Evolutionary conservation across 2,797 vertebrate species (phyloP).

Genomic region (Sphenodon punctatus): DNA sequence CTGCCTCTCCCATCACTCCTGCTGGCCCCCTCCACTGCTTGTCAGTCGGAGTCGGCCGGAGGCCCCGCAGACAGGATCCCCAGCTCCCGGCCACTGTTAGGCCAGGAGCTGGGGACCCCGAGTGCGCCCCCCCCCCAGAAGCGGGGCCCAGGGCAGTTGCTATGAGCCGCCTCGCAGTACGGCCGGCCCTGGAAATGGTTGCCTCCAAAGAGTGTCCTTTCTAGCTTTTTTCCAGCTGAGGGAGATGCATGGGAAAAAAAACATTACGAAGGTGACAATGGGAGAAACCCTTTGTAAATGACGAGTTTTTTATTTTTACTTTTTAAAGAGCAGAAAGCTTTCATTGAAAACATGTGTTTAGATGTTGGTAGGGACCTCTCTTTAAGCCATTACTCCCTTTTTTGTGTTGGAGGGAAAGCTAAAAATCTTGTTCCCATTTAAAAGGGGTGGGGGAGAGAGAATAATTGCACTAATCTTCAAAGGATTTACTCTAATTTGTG

Average conservation of each 20-base stretch:
- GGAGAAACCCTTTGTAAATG: not conserved
- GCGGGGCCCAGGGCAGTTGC: too few relatives aligned
- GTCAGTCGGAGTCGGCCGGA: too few relatives aligned
- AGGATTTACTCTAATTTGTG: constrained; percentile 54
- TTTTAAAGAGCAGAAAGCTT: not conserved
- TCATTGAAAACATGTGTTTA: not conserved
- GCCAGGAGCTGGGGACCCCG: too few relatives aligned
- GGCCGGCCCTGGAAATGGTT: not conserved
- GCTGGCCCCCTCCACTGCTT: too few relatives aligned
- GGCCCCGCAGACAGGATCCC: not conserved
- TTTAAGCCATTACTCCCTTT: not conserved
- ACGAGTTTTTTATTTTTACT: not conserved
- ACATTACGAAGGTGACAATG: not conserved
- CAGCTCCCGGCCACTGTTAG: too few relatives aligned
- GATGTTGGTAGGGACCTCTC: constrained; percentile 13
- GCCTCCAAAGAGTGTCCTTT: not conserved
- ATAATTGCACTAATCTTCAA: constrained; percentile 35
- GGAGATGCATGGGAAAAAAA: not conserved
- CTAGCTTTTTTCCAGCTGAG: not conserved
- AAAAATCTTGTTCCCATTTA: constrained; percentile 12
- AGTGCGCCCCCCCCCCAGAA: too few relatives aligned
- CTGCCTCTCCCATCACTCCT: too few relatives aligned
- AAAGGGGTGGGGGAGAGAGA: not conserved
- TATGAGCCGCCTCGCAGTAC: not conserved
- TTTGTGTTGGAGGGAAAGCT: not conserved